These are phyloP conservation scores for Polypterus senegalus DNA, from an alignment of 2,113 vertebrate species.

Conservation along the genomic window DNA sequence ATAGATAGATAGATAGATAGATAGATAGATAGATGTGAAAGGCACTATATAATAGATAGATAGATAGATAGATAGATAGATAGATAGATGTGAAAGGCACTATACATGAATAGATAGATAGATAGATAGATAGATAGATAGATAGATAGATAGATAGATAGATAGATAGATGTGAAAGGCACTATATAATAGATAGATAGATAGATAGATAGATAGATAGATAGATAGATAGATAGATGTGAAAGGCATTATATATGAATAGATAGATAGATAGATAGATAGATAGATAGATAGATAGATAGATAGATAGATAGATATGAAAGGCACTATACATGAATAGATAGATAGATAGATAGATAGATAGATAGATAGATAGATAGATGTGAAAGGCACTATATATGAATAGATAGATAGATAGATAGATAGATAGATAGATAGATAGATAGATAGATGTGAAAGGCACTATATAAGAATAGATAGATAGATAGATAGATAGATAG, in stretches of 20 bases:
- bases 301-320: background rate
- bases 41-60: too few relatives aligned
- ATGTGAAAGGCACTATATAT: too few relatives aligned
- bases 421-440: too few relatives aligned
- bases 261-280: background rate
- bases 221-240: background rate
- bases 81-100: too few relatives aligned
- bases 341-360: background rate
- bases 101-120: background rate
- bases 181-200: background rate
- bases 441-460: too few relatives aligned
- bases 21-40: background rate
- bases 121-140: slow-evolving; percentile 1
- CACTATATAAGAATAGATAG: too few relatives aligned
- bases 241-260: background rate
- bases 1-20: background rate
- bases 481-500: too few relatives aligned
- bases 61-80: too few relatives aligned
- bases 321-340: background rate
- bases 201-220: slow-evolving; percentile 1
- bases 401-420: too few relatives aligned
- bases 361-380: too few relatives aligned
- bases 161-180: too few relatives aligned
- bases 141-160: background rate
- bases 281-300: background rate